These are phyloP conservation scores for Ovibos moschatus DNA, from an alignment of 2,113 vertebrate species.

Conservation along the genomic window DNA sequence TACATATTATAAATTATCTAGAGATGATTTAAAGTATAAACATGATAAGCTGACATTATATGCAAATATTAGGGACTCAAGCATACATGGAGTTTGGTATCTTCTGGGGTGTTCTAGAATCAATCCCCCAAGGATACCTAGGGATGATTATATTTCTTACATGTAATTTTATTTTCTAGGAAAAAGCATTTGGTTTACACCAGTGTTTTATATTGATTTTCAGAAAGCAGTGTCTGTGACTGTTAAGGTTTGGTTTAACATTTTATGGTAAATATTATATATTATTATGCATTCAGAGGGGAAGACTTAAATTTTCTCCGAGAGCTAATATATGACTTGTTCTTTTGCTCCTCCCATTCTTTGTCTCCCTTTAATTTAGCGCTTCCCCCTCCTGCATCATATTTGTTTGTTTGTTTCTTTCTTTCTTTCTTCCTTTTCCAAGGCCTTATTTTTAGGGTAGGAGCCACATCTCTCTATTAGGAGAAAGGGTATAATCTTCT, in stretches of 20 bases:
- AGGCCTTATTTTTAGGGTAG: neutral
- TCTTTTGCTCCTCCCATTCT: neutral
- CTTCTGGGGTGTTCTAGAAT: neutral
- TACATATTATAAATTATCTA: neutral
- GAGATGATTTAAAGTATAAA: neutral
- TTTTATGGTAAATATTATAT: neutral
- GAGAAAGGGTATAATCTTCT: neutral
- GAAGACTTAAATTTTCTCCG: neutral
- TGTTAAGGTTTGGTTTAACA: neutral
- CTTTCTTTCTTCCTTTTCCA: neutral
- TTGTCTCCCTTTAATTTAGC: neutral
- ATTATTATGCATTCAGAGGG: neutral
- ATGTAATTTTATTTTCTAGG: conserved; percentile 27
- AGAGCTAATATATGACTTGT: neutral
- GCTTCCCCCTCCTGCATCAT: fast-evolving
- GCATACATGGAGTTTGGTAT: neutral
- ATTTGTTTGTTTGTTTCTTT: neutral
- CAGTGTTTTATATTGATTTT: neutral
- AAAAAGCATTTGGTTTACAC: conserved; percentile 18
- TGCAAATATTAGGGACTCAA: neutral
- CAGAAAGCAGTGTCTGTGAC: conserved; percentile 1
- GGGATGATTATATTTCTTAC: neutral
- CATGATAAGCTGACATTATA: neutral
- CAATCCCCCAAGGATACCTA: neutral
- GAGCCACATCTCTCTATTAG: neutral